These are phyloP conservation scores for Drosophila teissieri DNA, from an alignment of 1,140 invertebrate species.

Conservation along the genomic window DNA sequence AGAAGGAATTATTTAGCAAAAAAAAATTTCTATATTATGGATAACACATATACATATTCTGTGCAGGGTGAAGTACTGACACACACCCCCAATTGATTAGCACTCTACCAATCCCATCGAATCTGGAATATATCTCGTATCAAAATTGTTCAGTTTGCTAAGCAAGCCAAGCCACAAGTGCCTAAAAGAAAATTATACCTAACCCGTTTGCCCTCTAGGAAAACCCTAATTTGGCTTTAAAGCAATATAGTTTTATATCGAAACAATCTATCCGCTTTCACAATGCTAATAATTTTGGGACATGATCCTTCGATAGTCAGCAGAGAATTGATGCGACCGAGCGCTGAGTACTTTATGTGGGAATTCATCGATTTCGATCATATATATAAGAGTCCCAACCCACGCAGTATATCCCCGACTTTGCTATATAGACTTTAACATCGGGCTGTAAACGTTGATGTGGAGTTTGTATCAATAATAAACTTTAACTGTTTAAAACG, in stretches of 20 bases:
- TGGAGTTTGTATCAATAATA: constrained; percentile 14
- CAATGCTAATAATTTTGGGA: constrained; percentile 51
- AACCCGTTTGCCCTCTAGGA: background rate
- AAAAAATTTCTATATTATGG: constrained; percentile 15
- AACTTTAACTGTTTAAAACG: constrained; percentile 49
- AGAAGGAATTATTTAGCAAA: constrained; percentile 3
- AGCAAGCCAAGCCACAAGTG: constrained; percentile 60
- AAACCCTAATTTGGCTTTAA: constrained; percentile 7
- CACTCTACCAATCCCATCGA: background rate
- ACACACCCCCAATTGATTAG: background rate
- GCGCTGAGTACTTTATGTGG: constrained; percentile 23
- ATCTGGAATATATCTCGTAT: constrained; percentile 2
- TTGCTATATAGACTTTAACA: constrained; percentile 23
- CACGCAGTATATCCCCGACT: constrained; percentile 58
- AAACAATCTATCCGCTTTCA: constrained; percentile 32
- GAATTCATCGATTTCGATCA: constrained; percentile 3
- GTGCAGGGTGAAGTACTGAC: constrained; percentile 66
- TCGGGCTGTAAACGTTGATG: constrained; percentile 24
- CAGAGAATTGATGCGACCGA: constrained; percentile 16
- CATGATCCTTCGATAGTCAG: constrained; percentile 12
- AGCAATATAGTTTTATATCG: constrained; percentile 5
- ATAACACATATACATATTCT: constrained; percentile 9
- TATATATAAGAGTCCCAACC: constrained; percentile 18
- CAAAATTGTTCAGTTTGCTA: constrained; percentile 36
- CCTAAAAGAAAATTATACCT: constrained; percentile 31